Evolutionary conservation across 2,113 vertebrate genomes (phyloP), one percentile per base, ranked within the genome.

Genomic region (Nanorana parkeri): DNA sequence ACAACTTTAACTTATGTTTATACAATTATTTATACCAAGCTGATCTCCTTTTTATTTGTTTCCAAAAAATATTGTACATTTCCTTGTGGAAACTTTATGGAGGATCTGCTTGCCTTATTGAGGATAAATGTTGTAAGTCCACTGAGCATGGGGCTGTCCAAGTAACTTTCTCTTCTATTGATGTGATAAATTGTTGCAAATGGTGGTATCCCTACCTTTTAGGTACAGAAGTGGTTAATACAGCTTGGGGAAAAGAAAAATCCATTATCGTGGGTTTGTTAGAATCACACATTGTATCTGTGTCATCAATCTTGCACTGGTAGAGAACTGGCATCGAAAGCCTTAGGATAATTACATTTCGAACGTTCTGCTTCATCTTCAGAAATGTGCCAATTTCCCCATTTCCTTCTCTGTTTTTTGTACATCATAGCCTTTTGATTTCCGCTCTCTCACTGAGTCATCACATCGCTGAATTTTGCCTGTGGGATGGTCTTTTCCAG

Each of bases 381-480:
- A 55, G 26, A 17, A 21, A 13, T 6, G 17, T 52, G 68, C 68
- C 23, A 21, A 29, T 24, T 72, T 52, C 68, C 51, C 26, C 56
- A 65, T 41, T 68, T 56, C 24, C 64, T 78, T 23, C 17, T 41
- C 51, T 80, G 67, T 26, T 61, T 61, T 79, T 47, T 79, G 65
- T 68, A 32, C 66, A 60, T 69, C 28, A 58, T 47, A 52, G 67
- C 32, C 68, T 15, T 36, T 73, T 72, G 36, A 81, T 81, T 73
- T 81, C 60, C 58, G 23, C 68, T 81, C 68, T 17, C 36, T 64
- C 23, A 72, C 56, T 28, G 67, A 80, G 55, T 81, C 60, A 24
- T 47, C 71, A 73, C 21, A 58, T 56, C 51, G 0, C 47, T 23
- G 51, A 17, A 55, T 21, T 36, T 20, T 63, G 67, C 65, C 66